Evolutionary conservation across 2,797 vertebrate genomes (phyloP), one percentile per base, ranked within the genome.

Genomic region (Neosilurus mollespiculum): DNA sequence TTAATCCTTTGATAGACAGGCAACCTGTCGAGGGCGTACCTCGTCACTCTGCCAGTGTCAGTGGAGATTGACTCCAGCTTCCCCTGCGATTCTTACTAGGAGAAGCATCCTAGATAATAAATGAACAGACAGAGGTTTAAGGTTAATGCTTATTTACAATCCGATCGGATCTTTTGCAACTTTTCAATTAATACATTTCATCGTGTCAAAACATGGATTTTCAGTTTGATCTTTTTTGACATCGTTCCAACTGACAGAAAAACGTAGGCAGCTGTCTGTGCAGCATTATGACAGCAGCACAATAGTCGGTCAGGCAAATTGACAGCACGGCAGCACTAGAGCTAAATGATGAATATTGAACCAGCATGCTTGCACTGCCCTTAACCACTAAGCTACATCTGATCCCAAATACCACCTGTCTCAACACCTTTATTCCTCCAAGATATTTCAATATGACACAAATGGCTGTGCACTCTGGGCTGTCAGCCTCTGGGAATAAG

Each of bases 301-400:
- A 26, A 62, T 69, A 56, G 71, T 53, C 34, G 6, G 72, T 81
- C 71, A 54, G 24, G 61, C 34, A 75, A 75, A 75, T 51, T 80
- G 51, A 80, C 78, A 69, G 83, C 14, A 12, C 53, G 34, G 83
- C 83, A 69, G 73, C 12, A 76, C 71, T 24, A 26, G n/a, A 78
- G 73, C 12, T 73, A 49, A 65, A 78, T 72, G 49, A 51, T 76
- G 62, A 80, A 64, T 67, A 81, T 75, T 75, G 51, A 84, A 58
- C 7, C 14, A 24, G 20, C 11, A 16, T 53, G 56, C 26, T 80
- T 67, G 49, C 37, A 65, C 54, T 76, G 84, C 80, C 84, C 73
- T 81, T 78, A 84, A 80, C 69, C 58, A 64, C 70, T 59, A 81
- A 85, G 72, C 84, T 75, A 54, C 49, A 71, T 65, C 75, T 72